phyloP scores from a whole-genome alignment of 2,797 vertebrate genomes.

The Graptemys geographica region DNA sequence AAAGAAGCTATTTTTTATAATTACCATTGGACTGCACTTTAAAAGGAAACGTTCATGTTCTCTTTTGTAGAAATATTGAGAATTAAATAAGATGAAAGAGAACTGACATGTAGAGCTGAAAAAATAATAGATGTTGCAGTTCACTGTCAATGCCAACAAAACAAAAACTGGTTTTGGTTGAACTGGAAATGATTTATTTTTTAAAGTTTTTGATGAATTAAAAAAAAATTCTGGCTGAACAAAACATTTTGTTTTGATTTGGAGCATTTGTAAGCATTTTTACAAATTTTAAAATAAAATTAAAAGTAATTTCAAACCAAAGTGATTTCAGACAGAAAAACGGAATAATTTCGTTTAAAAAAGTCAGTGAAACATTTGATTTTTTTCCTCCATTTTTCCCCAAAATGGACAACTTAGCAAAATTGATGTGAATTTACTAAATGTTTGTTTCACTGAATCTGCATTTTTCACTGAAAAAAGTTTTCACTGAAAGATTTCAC shows the following conservation, averaged over 20 bases:
- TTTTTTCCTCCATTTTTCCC: not conserved
- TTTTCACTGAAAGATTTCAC: not conserved
- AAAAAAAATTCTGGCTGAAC: not conserved
- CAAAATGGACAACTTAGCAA: not conserved
- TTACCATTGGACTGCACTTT: not conserved
- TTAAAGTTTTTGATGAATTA: not conserved
- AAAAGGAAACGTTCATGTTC: not conserved
- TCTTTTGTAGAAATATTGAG: not conserved
- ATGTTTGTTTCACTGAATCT: not conserved
- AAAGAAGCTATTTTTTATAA: not conserved
- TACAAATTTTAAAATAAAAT: not conserved
- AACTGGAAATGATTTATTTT: not conserved
- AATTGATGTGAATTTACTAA: not conserved
- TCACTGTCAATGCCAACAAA: not conserved
- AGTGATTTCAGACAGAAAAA: not conserved
- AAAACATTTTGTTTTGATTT: not conserved
- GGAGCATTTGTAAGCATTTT: not conserved
- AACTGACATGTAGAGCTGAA: not conserved
- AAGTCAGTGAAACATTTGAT: not conserved
- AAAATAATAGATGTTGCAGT: not conserved
- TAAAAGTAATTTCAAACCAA: not conserved
- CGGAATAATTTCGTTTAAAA: not conserved
- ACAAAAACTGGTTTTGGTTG: not conserved
- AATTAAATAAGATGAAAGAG: not conserved
- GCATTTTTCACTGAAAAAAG: not conserved